Evolutionary conservation across 2,113 vertebrate species (phyloP).

Genomic region (Heptranchias perlo): DNA sequence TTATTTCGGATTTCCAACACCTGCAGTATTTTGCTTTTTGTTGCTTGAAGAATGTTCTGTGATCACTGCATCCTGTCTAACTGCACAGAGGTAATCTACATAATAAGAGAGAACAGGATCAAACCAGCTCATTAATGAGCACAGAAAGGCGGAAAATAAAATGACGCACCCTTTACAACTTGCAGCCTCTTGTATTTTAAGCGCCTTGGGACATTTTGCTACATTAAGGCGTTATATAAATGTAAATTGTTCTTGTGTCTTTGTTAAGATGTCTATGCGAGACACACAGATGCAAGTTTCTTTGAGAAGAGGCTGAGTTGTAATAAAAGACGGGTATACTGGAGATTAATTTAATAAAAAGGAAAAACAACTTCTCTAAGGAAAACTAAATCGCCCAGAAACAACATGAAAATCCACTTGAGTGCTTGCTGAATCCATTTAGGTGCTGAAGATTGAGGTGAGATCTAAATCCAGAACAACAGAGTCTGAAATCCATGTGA

Average conservation of each 20-base stretch:
- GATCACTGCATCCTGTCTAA: background rate
- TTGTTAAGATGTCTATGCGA: background rate
- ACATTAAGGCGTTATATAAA: background rate
- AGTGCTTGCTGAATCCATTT: background rate
- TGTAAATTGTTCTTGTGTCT: background rate
- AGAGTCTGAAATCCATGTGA: background rate
- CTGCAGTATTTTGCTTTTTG: background rate
- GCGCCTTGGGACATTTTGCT: background rate
- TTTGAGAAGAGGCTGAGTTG: background rate
- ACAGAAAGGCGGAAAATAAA: background rate
- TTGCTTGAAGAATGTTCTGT: background rate
- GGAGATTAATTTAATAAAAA: background rate
- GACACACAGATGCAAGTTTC: background rate
- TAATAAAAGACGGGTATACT: background rate
- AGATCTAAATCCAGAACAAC: background rate
- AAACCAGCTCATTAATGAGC: background rate
- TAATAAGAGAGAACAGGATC: background rate
- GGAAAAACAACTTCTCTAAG: background rate
- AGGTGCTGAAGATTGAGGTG: background rate
- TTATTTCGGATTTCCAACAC: background rate
- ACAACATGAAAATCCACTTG: background rate
- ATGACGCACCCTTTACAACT: background rate
- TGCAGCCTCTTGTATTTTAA: background rate
- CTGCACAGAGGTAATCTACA: background rate
- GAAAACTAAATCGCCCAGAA: background rate